Conservation (phyloP, 1,140 invertebrate genomes). For the Brachionus paranguensis region DNA sequence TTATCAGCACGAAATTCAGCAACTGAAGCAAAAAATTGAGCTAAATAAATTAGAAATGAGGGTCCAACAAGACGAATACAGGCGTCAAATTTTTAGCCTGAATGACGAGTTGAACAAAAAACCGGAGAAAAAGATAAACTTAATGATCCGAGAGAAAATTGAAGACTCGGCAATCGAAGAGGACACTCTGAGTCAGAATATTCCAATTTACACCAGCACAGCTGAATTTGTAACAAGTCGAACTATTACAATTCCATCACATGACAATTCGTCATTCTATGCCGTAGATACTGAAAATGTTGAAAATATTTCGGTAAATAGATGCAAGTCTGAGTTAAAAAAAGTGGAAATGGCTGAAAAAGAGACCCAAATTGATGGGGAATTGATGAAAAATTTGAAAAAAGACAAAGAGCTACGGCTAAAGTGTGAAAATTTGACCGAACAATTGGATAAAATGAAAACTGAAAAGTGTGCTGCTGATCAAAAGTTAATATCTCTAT, state of each 20-base stretch:
- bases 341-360: background rate
- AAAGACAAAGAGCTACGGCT: constrained; percentile 20
- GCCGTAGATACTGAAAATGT: constrained; percentile 20
- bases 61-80: background rate
- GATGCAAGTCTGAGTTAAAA: background rate
- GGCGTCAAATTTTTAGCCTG: background rate
- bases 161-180: constrained; percentile 35
- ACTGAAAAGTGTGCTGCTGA: background rate
- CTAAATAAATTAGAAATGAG: constrained; percentile 10
- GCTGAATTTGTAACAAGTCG: constrained; percentile 25
- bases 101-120: background rate
- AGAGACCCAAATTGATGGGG: constrained; percentile 6
- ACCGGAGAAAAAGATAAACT: background rate
- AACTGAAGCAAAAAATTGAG: constrained; percentile 19
- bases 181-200: background rate
- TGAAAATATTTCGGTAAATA: background rate
- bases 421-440: background rate
- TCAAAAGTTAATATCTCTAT: background rate
- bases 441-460: background rate
- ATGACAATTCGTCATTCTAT: background rate
- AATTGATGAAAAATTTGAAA: background rate
- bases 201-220: constrained; percentile 25
- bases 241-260: constrained; percentile 22
- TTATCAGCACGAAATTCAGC: constrained; percentile 16
- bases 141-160: background rate